Percentiles rank a stretch among this genome's conserved stretches.
Evolutionary conservation across 2,113 vertebrate species (phyloP).

Genomic region (Menura novaehollandiae): DNA sequence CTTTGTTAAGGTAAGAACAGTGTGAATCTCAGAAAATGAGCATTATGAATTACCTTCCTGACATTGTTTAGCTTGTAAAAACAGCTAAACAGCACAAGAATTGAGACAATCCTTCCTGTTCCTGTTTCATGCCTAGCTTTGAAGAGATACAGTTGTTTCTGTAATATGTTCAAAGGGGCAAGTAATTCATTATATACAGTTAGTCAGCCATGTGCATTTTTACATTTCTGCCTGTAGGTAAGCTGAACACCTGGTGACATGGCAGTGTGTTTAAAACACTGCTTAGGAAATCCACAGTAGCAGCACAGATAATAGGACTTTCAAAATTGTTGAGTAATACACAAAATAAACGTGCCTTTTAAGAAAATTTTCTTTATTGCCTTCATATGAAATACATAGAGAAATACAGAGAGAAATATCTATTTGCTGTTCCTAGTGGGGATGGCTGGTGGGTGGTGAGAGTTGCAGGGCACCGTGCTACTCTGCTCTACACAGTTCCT

Average conservation of each 20-base stretch:
- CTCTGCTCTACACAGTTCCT: neutral
- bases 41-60: neutral
- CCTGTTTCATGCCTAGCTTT: neutral
- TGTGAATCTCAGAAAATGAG: neutral
- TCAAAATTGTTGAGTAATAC: neutral
- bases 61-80: neutral
- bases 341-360: neutral
- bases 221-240: constrained; percentile 55
- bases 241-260: constrained; percentile 56
- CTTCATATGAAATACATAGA: neutral
- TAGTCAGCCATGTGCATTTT: constrained; percentile 59
- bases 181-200: constrained; percentile 44
- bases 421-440: neutral
- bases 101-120: neutral
- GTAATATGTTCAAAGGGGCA: constrained; percentile 32
- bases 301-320: neutral
- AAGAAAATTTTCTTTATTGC: neutral
- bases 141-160: neutral
- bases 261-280: neutral
- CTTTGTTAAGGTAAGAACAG: neutral
- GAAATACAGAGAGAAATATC: neutral
- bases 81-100: neutral
- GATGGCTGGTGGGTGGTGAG: neutral
- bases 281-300: neutral
- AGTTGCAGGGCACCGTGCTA: neutral